Conservation (phyloP, 2,888 invertebrate species). For the Oithona nana region DNA sequence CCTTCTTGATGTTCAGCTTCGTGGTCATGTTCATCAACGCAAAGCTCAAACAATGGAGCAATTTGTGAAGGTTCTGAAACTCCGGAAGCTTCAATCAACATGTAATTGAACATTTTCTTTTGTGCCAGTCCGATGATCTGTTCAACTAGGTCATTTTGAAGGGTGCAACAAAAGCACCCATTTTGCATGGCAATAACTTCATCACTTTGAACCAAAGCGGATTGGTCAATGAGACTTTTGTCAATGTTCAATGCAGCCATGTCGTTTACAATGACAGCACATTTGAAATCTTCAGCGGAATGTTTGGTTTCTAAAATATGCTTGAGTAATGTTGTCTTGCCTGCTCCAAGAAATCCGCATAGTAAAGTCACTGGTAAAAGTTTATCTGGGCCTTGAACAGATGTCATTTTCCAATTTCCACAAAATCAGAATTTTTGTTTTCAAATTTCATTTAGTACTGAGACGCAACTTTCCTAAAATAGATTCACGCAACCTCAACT, state of each 20-base stretch:
- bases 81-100: background rate
- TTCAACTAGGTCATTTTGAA: background rate
- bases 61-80: background rate
- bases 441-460: no score
- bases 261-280: background rate
- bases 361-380: no score
- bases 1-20: no score
- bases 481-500: no score
- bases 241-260: constrained; percentile 1
- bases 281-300: background rate
- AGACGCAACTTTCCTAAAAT: no score
- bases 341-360: no score
- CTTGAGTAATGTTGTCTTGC: background rate
- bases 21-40: no score
- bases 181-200: background rate
- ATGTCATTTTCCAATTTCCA: no score
- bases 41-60: no score
- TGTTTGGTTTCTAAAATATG: background rate
- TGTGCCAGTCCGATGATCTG: background rate
- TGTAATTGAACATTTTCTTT: background rate
- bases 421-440: no score
- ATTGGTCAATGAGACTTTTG: background rate
- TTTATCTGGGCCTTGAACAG: no score
- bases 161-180: constrained; percentile 1
- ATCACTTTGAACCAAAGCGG: background rate